Evolutionary conservation across 2,888 invertebrate genomes (phyloP).

Genomic region (Dorcus hopei): DNA sequence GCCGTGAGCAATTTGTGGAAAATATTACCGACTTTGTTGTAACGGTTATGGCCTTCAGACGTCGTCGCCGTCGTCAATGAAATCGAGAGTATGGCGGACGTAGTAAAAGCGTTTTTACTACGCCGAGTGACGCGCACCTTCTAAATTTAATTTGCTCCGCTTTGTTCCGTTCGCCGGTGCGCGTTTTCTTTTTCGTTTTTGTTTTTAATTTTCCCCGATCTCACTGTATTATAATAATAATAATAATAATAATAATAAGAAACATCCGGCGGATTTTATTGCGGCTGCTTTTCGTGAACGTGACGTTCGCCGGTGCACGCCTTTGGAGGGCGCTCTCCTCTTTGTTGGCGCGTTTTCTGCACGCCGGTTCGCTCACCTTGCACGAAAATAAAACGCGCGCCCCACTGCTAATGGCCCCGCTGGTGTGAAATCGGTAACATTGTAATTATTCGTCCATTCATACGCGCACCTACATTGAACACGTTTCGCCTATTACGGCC

Average conservation of each 20-base stretch:
- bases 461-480: slow-evolving; percentile 27
- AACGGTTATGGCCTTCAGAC: slow-evolving; percentile 7
- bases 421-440: slow-evolving; percentile 39
- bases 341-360: too few species aligned
- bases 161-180: slow-evolving; percentile 2
- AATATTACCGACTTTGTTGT: slow-evolving; percentile 3
- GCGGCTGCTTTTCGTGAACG: too few species aligned
- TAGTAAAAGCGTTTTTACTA: slow-evolving; percentile 11
- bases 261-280: too few species aligned
- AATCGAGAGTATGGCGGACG: slow-evolving; percentile 2
- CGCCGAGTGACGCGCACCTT: slow-evolving; percentile 1
- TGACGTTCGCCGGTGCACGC: too few species aligned
- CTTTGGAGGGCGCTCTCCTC: too few species aligned
- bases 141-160: slow-evolving; percentile 10
- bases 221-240: too few species aligned
- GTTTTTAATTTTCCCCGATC: neutral
- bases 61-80: slow-evolving; percentile 8
- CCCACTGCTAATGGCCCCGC: slow-evolving; percentile 17
- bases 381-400: neutral
- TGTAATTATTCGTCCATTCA: slow-evolving; percentile 34
- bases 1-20: slow-evolving; percentile 3
- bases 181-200: neutral
- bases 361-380: too few species aligned
- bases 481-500: slow-evolving; percentile 31
- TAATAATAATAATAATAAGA: too few species aligned